Evolutionary conservation across 2,113 vertebrate species (phyloP).

Genomic region (Peromyscus californicus): DNA sequence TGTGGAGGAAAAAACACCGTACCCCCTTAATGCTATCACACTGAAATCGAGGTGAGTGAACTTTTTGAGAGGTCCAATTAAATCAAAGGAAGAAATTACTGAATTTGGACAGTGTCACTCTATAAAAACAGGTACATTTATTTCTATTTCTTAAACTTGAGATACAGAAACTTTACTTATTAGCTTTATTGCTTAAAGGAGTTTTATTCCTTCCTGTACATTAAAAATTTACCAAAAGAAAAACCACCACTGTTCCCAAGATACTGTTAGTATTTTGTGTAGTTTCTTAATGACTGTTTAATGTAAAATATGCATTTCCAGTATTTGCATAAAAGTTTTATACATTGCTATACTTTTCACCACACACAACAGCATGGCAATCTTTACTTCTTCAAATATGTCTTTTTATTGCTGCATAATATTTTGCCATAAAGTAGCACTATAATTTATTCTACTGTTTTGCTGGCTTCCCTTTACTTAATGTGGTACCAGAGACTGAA

Average conservation of each 20-base stretch:
- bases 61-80: conserved; percentile 58
- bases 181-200: conserved; percentile 25
- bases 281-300: not conserved
- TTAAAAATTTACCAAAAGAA: conserved; percentile 21
- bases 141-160: conserved; percentile 24
- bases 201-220: conserved; percentile 19
- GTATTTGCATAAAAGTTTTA: not conserved
- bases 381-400: conserved; percentile 30
- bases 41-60: conserved; percentile 38
- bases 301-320: conserved; percentile 26
- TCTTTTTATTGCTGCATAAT: conserved; percentile 12
- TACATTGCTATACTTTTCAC: not conserved
- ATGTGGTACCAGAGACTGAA: not conserved
- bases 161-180: conserved; percentile 28
- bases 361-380: not conserved
- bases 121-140: conserved; percentile 14
- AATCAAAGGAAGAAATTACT: conserved; percentile 48
- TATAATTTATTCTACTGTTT: not conserved
- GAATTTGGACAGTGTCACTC: not conserved
- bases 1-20: conserved; percentile 31
- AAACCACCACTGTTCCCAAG: not conserved
- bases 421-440: conserved; percentile 17
- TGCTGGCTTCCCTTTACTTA: not conserved
- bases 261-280: not conserved
- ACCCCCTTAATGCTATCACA: conserved; percentile 1